Percentiles rank a stretch among this genome's conserved stretches.
Evolutionary conservation across 2,888 invertebrate species (phyloP).

Genomic region (Athetis lepigone): DNA sequence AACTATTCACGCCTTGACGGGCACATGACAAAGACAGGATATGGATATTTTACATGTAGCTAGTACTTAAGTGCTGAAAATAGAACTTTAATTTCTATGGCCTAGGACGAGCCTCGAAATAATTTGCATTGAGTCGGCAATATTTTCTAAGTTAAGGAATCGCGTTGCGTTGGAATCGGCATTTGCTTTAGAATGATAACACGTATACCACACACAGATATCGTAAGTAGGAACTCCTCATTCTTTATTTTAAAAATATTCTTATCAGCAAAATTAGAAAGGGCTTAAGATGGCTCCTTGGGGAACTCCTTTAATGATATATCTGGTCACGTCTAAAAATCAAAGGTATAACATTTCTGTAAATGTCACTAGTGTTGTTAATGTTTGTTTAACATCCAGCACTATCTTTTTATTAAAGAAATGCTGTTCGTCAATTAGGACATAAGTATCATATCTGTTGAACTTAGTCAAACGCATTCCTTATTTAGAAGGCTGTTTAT

Average conservation of each 20-base stretch:
- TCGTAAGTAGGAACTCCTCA: neutral
- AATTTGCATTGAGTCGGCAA: constrained; percentile 10
- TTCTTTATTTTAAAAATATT: neutral
- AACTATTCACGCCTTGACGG: constrained; percentile 11
- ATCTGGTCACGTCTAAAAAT: neutral
- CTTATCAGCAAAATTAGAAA: neutral
- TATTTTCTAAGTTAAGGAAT: constrained; percentile 2
- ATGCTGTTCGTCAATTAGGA: no score
- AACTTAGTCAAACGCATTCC: constrained; percentile 18
- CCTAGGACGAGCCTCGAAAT: neutral
- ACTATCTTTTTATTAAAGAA: neutral
- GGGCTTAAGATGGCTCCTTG: constrained; percentile 12
- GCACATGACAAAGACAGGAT: constrained; percentile 27
- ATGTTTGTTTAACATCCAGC: neutral
- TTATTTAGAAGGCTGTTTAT: neutral
- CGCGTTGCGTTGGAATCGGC: constrained; percentile 1
- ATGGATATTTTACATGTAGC: constrained; percentile 12
- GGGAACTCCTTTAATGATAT: neutral
- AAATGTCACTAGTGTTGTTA: neutral
- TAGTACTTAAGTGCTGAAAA: constrained; percentile 1
- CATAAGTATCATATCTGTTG: neutral
- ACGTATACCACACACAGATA: neutral
- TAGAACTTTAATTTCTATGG: constrained; percentile 11
- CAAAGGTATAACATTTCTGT: neutral
- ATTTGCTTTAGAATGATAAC: neutral